These are phyloP conservation scores for Watsonalla cultraria DNA, from an alignment of 2,888 invertebrate genomes.

Conservation along the genomic window DNA sequence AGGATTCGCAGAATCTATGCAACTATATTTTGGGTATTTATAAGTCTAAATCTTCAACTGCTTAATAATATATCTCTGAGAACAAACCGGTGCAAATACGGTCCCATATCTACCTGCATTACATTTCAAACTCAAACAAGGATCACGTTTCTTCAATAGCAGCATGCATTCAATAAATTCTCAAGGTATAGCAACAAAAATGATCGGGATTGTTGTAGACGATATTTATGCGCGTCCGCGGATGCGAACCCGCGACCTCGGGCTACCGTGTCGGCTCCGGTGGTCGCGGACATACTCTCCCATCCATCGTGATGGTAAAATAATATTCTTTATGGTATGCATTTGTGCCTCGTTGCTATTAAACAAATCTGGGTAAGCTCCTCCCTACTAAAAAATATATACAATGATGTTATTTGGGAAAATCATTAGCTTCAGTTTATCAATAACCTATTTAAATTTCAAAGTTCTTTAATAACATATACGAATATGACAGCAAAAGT, in stretches of 20 bases:
- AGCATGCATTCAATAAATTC: slow-evolving; percentile 63
- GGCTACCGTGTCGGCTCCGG: slow-evolving; percentile 63
- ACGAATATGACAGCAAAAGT: no score
- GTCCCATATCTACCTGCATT: neutral
- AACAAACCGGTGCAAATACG: no score
- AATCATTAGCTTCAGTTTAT: no score
- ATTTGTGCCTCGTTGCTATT: no score
- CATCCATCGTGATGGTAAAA: slow-evolving; percentile 8
- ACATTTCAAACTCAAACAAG: slow-evolving; percentile 5
- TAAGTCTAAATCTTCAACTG: no score
- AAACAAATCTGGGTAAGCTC: no score
- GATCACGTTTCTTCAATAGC: slow-evolving; percentile 42
- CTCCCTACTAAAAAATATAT: neutral
- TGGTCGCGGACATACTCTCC: slow-evolving; percentile 36
- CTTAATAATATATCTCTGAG: no score
- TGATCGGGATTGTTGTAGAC: slow-evolving; percentile 61
- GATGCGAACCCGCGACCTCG: slow-evolving; percentile 57
- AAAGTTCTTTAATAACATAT: no score
- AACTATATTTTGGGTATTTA: no score
- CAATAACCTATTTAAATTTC: no score
- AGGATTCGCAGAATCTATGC: no score
- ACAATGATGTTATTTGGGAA: neutral
- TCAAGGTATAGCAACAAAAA: slow-evolving; percentile 49
- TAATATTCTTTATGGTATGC: neutral
- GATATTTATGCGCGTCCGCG: slow-evolving; percentile 56